These are phyloP conservation scores for Linyphia triangularis DNA, from an alignment of 2,888 invertebrate genomes.

Conservation along the genomic window DNA sequence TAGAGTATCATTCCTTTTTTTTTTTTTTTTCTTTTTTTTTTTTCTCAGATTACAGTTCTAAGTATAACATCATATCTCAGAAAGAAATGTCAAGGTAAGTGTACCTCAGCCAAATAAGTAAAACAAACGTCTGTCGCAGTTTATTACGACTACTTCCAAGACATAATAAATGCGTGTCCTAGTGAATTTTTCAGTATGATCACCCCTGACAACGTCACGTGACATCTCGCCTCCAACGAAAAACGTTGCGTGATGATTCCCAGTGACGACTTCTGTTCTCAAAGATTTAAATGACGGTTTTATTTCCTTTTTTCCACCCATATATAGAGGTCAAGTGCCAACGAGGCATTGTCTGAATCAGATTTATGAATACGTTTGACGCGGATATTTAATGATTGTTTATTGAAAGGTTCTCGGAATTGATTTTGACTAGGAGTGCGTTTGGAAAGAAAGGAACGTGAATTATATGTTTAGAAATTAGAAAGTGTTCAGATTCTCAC, in stretches of 20 bases:
- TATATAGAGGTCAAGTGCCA: background rate
- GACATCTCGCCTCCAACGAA: constrained; percentile 7
- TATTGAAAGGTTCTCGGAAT: background rate
- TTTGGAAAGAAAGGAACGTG: too few relatives aligned
- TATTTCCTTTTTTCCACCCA: background rate
- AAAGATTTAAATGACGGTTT: constrained; percentile 5
- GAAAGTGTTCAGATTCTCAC: too few relatives aligned
- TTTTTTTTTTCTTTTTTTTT: background rate
- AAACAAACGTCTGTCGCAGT: constrained; percentile 4
- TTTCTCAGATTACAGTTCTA: background rate
- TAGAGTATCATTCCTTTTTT: background rate
- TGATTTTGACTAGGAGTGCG: too few relatives aligned
- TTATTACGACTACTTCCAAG: constrained; percentile 19
- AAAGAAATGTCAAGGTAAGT: constrained; percentile 36
- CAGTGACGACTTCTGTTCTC: constrained; percentile 32
- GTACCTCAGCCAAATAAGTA: constrained; percentile 26
- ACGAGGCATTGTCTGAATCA: background rate
- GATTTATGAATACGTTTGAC: background rate
- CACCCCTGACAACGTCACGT: constrained; percentile 33
- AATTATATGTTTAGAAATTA: too few relatives aligned
- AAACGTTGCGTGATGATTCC: constrained; percentile 25
- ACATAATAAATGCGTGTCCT: constrained; percentile 40
- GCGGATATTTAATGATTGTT: background rate
- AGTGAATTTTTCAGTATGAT: constrained; percentile 16
- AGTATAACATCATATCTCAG: background rate